phyloP scores from a whole-genome alignment of 2,888 invertebrate species.

The Leptinotarsa juncta region DNA sequence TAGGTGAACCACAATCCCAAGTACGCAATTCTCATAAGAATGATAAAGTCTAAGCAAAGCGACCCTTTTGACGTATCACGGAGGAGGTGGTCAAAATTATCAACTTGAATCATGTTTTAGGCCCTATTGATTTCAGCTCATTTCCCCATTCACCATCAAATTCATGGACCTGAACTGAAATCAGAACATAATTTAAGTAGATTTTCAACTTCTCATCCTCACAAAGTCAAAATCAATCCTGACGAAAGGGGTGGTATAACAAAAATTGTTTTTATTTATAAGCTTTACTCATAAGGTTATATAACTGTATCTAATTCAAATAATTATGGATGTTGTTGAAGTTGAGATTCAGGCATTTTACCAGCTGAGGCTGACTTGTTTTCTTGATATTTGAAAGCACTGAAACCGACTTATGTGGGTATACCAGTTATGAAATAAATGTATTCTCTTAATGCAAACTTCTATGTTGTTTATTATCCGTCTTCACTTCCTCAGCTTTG shows the following conservation, averaged over 20 bases:
- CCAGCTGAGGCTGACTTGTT: constrained; percentile 43
- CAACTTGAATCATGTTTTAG: constrained; percentile 57
- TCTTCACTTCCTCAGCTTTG: too few species aligned
- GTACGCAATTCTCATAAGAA: constrained; percentile 56
- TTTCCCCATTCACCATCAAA: constrained; percentile 19
- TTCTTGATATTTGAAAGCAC: constrained; percentile 30
- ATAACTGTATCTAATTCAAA: constrained; percentile 39
- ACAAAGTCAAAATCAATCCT: constrained; percentile 17
- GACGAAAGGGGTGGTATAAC: constrained; percentile 43
- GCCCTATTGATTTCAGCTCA: constrained; percentile 59
- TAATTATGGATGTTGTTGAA: constrained; percentile 40
- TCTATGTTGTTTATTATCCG: background rate
- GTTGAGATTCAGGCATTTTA: constrained; percentile 59
- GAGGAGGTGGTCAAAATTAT: constrained; percentile 42
- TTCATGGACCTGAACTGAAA: constrained; percentile 37
- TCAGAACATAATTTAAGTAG: constrained; percentile 44
- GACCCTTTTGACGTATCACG: constrained; percentile 44
- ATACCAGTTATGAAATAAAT: constrained; percentile 57
- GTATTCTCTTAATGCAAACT: constrained; percentile 63
- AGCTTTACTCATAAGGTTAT: constrained; percentile 32
- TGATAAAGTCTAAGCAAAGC: constrained; percentile 31
- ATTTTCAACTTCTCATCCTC: constrained; percentile 31
- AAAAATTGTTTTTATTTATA: constrained; percentile 42
- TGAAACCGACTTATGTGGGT: constrained; percentile 37
- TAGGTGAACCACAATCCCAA: constrained; percentile 44